phyloP scores from a whole-genome alignment of 2,797 vertebrate genomes.

The Sebastes kiyomatsui region DNA sequence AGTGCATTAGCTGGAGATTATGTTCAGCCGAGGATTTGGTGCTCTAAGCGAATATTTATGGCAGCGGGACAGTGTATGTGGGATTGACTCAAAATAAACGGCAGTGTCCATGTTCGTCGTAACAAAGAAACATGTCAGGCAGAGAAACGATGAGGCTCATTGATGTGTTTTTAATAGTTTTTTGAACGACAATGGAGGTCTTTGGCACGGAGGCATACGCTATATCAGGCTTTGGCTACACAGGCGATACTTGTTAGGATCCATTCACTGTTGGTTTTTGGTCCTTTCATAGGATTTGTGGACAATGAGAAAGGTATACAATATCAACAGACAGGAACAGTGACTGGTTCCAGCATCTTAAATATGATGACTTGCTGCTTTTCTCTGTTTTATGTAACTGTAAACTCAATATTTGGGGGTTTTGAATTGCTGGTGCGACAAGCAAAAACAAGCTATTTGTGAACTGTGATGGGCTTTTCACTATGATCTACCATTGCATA shows the following conservation, averaged over 20 bases:
- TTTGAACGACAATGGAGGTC: neutral
- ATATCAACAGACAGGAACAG: neutral
- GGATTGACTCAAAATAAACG: constrained; percentile 12
- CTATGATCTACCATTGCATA: neutral
- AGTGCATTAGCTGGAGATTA: neutral
- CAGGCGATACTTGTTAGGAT: neutral
- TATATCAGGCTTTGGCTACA: neutral
- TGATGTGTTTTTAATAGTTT: constrained; percentile 3
- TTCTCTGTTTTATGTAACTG: neutral
- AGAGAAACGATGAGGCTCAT: neutral
- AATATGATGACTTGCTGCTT: neutral
- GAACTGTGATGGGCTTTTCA: neutral
- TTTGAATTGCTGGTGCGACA: neutral
- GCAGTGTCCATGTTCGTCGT: neutral
- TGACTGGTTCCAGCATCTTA: neutral
- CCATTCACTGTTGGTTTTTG: neutral
- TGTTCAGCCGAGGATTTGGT: neutral
- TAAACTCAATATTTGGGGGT: neutral
- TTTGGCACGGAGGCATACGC: neutral
- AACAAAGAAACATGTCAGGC: constrained; percentile 4
- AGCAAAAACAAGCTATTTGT: neutral
- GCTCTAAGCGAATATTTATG: neutral
- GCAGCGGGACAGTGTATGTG: neutral
- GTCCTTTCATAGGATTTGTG: neutral
- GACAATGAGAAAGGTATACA: neutral